Evolutionary conservation across 2,113 vertebrate species (phyloP).

Genomic region (Leucoraja erinaceus): DNA sequence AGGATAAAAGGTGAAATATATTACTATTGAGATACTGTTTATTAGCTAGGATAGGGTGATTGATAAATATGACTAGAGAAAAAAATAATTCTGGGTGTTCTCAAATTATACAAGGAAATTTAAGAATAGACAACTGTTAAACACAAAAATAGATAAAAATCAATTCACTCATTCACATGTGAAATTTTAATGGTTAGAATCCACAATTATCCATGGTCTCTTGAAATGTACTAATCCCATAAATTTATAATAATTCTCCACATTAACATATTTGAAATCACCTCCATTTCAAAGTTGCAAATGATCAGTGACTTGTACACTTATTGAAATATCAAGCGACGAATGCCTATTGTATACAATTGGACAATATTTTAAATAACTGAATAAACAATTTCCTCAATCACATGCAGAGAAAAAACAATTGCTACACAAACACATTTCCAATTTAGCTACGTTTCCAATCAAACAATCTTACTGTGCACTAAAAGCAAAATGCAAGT

Average conservation of each 20-base stretch:
- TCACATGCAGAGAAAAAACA: neutral
- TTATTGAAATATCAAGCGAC: neutral
- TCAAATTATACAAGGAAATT: neutral
- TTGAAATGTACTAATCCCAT: conserved; percentile 27
- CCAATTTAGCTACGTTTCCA: neutral
- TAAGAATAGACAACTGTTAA: neutral
- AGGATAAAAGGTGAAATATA: too few relatives aligned
- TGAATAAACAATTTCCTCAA: neutral
- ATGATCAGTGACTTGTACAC: neutral
- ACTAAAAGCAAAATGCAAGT: neutral
- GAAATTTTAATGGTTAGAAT: conserved; percentile 29
- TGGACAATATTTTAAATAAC: conserved; percentile 17
- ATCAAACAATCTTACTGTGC: neutral
- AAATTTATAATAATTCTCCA: neutral
- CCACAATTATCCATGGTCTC: conserved; percentile 18
- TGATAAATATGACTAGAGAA: too few relatives aligned
- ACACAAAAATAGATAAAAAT: neutral
- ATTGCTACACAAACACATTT: neutral
- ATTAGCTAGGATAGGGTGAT: too few relatives aligned
- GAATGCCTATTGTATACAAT: neutral
- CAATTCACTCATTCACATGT: conserved; percentile 8
- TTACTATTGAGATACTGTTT: too few relatives aligned
- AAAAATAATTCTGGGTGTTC: too few relatives aligned
- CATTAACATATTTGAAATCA: conserved; percentile 26
- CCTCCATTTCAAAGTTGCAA: neutral